These are phyloP conservation scores for Nannobrachium achirus DNA, from an alignment of 2,113 vertebrate species.

Conservation along the genomic window DNA sequence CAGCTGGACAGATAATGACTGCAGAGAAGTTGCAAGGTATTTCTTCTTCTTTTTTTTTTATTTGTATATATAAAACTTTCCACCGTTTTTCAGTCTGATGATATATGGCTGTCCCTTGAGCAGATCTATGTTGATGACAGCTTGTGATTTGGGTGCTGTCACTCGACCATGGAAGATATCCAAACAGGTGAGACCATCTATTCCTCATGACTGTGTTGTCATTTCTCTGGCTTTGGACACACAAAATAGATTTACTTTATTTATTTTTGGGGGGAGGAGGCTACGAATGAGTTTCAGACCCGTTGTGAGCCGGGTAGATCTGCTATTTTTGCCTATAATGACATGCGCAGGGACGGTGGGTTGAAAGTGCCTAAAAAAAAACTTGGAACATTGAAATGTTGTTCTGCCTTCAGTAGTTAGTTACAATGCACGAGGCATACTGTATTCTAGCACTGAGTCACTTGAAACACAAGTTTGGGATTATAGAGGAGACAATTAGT, in stretches of 20 bases:
- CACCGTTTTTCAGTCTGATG: neutral
- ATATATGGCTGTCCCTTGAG: slow-evolving; percentile 30
- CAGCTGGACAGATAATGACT: slow-evolving; percentile 78
- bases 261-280: too few species aligned
- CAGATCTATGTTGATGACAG: slow-evolving; percentile 99
- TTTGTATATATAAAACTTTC: neutral
- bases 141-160: slow-evolving; percentile 96
- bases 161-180: slow-evolving; percentile 99
- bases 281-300: too few species aligned
- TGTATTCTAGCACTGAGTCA: too few species aligned
- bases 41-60: neutral
- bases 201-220: neutral
- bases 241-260: too few species aligned
- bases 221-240: neutral
- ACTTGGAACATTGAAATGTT: neutral
- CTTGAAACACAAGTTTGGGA: neutral
- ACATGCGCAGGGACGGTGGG: too few species aligned
- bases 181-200: slow-evolving; percentile 87
- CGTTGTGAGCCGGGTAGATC: too few species aligned
- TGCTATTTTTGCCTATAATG: too few species aligned
- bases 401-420: neutral
- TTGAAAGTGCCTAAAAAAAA: too few species aligned
- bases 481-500: neutral
- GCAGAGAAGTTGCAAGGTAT: slow-evolving; percentile 79
- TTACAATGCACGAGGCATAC: neutral